A percentile compares a stretch with the other conserved stretches of the same genome.
These are phyloP conservation scores for Takifugu bimaculatus DNA, from an alignment of 2,113 vertebrate genomes.

Conservation along the genomic window DNA sequence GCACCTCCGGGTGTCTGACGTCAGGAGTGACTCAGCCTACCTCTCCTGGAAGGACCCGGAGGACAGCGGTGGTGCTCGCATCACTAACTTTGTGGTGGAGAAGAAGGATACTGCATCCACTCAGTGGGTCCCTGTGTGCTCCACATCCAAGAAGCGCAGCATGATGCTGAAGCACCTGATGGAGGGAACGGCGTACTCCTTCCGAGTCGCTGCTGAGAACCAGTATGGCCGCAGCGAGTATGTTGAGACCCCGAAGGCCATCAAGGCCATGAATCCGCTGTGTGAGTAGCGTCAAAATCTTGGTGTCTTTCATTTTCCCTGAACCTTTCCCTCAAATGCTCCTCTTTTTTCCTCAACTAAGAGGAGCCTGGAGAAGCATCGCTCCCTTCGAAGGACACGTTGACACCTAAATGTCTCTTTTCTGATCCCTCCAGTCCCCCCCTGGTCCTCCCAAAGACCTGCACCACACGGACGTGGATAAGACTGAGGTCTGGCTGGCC, in stretches of 20 bases:
- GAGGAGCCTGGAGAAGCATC: neutral
- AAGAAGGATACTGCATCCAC: slow-evolving; percentile 88
- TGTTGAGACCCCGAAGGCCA: slow-evolving; percentile 84
- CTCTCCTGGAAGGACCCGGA: slow-evolving; percentile 97
- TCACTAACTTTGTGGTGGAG: slow-evolving; percentile 96
- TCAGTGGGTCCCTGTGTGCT: slow-evolving; percentile 90
- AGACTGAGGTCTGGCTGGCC: slow-evolving; percentile 92
- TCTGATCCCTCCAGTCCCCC: slow-evolving; percentile 79
- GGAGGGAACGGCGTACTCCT: slow-evolving; percentile 89
- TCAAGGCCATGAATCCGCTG: slow-evolving; percentile 93
- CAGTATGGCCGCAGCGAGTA: slow-evolving; percentile 91
- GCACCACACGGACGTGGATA: slow-evolving; percentile 92
- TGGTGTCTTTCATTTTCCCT: neutral
- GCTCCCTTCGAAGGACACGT: neutral
- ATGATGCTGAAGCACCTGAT: slow-evolving; percentile 88
- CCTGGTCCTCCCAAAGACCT: slow-evolving; percentile 96
- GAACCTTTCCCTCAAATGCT: neutral
- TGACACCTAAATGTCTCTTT: neutral
- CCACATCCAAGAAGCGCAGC: slow-evolving; percentile 95
- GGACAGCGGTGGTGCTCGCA: slow-evolving; percentile 88
- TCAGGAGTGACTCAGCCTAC: slow-evolving; percentile 94
- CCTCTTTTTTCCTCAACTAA: neutral
- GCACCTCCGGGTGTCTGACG: slow-evolving; percentile 87
- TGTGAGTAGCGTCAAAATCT: slow-evolving; percentile 78
- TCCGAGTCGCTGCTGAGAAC: slow-evolving; percentile 97